Evolutionary conservation across 2,797 vertebrate species (phyloP).

Genomic region (Gymnoscopelus braueri): DNA sequence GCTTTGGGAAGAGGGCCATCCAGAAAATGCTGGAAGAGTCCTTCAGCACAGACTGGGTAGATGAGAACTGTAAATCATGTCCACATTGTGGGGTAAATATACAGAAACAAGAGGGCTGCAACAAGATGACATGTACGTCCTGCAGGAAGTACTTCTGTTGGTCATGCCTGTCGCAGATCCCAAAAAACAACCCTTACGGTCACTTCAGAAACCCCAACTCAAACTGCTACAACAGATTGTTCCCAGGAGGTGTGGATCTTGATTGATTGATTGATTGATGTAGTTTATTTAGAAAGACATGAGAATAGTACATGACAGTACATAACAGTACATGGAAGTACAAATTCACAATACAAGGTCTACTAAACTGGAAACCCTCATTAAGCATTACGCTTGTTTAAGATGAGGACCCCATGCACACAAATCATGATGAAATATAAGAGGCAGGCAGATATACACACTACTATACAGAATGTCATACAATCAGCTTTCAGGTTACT

Average conservation of each 20-base stretch:
- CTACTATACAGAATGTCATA: too few species aligned
- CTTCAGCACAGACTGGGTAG: conserved; percentile 90
- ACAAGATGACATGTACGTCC: conserved; percentile 95
- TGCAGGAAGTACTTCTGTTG: conserved; percentile 95
- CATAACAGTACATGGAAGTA: too few species aligned
- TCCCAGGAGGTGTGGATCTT: conserved; percentile 72
- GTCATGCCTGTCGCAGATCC: conserved; percentile 87
- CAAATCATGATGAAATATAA: too few species aligned
- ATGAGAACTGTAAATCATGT: conserved; percentile 92
- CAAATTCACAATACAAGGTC: too few species aligned
- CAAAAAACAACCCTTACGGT: conserved; percentile 86
- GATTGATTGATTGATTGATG: conserved; percentile 59
- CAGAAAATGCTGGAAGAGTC: conserved; percentile 93
- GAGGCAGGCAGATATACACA: too few species aligned
- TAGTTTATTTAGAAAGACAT: too few species aligned
- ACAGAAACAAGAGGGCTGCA: conserved; percentile 95
- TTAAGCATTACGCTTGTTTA: too few species aligned
- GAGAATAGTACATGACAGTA: too few species aligned
- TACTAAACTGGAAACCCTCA: too few species aligned
- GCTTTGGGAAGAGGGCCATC: conserved; percentile 91
- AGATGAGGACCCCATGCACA: too few species aligned
- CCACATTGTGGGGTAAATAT: conserved; percentile 91
- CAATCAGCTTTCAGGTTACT: too few species aligned
- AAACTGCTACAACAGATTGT: conserved; percentile 88
- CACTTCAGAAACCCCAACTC: conserved; percentile 89